A percentile compares a stretch with the other conserved stretches of the same genome.
These are phyloP conservation scores for Hippocampus zosterae DNA, from an alignment of 2,113 vertebrate genomes.

Conservation along the genomic window DNA sequence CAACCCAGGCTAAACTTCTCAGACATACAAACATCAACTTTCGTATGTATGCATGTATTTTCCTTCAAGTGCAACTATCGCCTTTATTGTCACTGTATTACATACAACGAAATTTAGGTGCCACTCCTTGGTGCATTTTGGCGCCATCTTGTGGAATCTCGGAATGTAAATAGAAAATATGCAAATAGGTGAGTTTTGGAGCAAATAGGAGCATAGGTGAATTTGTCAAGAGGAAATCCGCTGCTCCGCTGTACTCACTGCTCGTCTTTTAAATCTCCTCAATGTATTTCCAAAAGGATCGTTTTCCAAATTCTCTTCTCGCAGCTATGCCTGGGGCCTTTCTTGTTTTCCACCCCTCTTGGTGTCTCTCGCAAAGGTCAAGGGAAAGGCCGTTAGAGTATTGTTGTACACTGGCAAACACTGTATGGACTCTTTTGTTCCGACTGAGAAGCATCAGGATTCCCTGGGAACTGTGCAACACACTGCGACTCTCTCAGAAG, in stretches of 20 bases:
- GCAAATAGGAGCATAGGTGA: too few species aligned
- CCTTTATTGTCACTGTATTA: too few species aligned
- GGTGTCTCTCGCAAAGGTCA: conserved; percentile 42
- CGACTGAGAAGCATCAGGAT: conserved; percentile 30
- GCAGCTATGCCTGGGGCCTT: neutral
- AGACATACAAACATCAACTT: too few species aligned
- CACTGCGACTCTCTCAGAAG: conserved; percentile 4
- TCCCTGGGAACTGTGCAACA: conserved; percentile 25
- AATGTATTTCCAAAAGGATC: neutral
- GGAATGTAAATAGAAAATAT: too few species aligned
- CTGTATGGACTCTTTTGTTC: conserved; percentile 59
- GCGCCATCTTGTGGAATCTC: too few species aligned
- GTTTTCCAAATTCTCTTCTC: neutral
- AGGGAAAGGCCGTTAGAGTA: conserved; percentile 60
- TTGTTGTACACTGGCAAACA: conserved; percentile 54
- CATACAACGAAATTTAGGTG: too few species aligned
- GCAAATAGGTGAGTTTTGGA: too few species aligned
- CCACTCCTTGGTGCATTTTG: too few species aligned
- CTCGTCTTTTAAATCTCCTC: neutral
- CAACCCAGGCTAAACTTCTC: too few species aligned
- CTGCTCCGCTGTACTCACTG: neutral
- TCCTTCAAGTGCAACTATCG: too few species aligned
- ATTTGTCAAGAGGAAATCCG: too few species aligned
- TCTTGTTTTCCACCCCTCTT: conserved; percentile 12
- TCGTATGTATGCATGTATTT: too few species aligned